These are phyloP conservation scores for Sminthurides aquaticus DNA, from an alignment of 2,888 invertebrate genomes.

Conservation along the genomic window DNA sequence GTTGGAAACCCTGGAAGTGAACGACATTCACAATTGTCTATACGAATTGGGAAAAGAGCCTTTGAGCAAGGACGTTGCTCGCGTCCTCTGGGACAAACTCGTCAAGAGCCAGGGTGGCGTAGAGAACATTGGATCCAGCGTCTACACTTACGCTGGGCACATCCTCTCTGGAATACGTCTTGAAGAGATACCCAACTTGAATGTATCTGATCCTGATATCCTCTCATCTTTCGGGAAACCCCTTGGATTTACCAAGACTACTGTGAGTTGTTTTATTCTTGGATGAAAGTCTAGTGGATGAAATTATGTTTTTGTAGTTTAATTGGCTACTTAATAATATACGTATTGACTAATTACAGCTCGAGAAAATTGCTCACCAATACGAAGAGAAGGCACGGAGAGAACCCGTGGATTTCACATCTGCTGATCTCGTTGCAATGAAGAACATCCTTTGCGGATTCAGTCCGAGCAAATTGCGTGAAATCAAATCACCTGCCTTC, in stretches of 20 bases:
- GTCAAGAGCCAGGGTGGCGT: slow-evolving; percentile 18
- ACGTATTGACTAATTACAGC: too few relatives aligned
- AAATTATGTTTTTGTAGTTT: not conserved
- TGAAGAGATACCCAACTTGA: slow-evolving; percentile 31
- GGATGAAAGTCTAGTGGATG: too few relatives aligned
- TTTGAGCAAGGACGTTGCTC: slow-evolving; percentile 25
- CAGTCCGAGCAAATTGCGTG: slow-evolving; percentile 23
- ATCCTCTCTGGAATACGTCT: slow-evolving; percentile 33
- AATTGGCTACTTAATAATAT: too few relatives aligned
- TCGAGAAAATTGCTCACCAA: slow-evolving; percentile 34
- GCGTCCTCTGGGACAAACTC: slow-evolving; percentile 35
- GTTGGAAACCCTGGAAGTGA: slow-evolving; percentile 26
- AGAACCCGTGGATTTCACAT: slow-evolving; percentile 16
- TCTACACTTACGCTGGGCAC: slow-evolving; percentile 28
- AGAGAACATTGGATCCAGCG: slow-evolving; percentile 19
- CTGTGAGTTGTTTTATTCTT: too few relatives aligned
- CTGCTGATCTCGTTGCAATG: slow-evolving; percentile 29
- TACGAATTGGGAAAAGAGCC: slow-evolving; percentile 37
- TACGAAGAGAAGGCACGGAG: slow-evolving; percentile 32
- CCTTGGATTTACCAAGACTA: slow-evolving; percentile 35
- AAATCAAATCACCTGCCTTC: slow-evolving; percentile 21
- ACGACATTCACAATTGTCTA: slow-evolving; percentile 32
- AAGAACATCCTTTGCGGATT: slow-evolving; percentile 40
- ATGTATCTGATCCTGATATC: slow-evolving; percentile 34
- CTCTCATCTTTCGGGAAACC: slow-evolving; percentile 33